Evolutionary conservation across 2,888 invertebrate species (phyloP), one percentile per base, ranked within the genome.

Genomic region (Chrysomela aeneicollis): DNA sequence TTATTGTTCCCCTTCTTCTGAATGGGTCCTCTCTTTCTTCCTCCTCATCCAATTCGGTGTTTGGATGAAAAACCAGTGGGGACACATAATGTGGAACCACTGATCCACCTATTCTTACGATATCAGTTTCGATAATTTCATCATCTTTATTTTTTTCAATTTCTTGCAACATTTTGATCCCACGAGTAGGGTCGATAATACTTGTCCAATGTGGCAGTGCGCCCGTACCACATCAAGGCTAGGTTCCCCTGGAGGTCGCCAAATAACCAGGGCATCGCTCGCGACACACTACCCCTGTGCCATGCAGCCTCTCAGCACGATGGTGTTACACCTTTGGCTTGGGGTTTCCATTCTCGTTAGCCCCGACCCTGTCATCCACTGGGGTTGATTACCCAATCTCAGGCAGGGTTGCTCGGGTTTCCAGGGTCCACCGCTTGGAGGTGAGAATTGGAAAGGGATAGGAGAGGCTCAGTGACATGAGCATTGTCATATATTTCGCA

Each of bases 241-340:
- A 9, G 6, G 6, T 35, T 42, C 42, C 51, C 22, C 51, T 51
- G 51, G 19, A 51, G 15, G 12, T 51, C n/a, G 22, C 51, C 22
- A 22, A 15, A n/a, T 22, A 21, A 5, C 8, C 51, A 51, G 12
- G 51, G 51, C 51, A 51, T 51, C 51, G 51, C 51, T 51, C 18
- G 19, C 3, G 12, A 51, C 51, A 51, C 51, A 51, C 19, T 18
- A 6, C 51, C 51, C 26, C 19, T 51, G 51, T 51, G 51, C 26
- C 10, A 51, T 51, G 51, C 51, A 51, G 2, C 51, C 51, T n/a
- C 51, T 51, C 18, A 12, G 10, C 51, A 15, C 19, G 51, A 51
- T 51, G 19, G 51, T 21, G 51, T 51, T 26, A 26, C 26, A 26
- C 26, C 26, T 26, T 26, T 3, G 3, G 42, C 2, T 42, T 42